These are phyloP conservation scores for Gonioctena quinquepunctata DNA, from an alignment of 1,140 invertebrate species.

Conservation along the genomic window DNA sequence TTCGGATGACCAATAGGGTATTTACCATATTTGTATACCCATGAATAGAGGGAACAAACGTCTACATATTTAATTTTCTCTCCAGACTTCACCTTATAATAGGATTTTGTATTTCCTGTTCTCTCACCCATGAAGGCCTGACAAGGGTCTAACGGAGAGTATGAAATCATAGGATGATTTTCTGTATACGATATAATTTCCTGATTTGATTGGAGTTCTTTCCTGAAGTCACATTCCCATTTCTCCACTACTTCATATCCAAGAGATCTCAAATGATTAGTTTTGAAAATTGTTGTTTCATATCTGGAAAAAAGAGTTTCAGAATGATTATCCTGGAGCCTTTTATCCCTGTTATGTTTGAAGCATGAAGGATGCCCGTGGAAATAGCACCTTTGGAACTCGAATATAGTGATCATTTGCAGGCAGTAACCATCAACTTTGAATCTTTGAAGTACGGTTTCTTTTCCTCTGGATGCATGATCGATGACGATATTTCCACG, in stretches of 20 bases:
- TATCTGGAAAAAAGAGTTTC: neutral
- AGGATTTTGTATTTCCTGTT: constrained; percentile 44
- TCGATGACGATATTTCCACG: constrained; percentile 8
- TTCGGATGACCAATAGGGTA: constrained; percentile 52
- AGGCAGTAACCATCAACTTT: constrained; percentile 13
- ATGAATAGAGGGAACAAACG: constrained; percentile 52
- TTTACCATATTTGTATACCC: constrained; percentile 41
- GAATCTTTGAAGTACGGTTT: constrained; percentile 2
- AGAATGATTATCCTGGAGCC: neutral
- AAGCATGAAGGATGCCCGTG: constrained; percentile 5
- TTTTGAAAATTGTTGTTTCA: neutral
- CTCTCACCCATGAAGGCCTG: constrained; percentile 44
- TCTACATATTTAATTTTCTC: constrained; percentile 54
- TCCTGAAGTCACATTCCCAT: neutral
- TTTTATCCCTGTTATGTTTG: neutral
- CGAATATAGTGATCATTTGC: constrained; percentile 16
- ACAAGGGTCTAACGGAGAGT: neutral
- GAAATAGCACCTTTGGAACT: constrained; percentile 25
- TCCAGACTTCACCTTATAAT: constrained; percentile 34
- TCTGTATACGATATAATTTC: neutral
- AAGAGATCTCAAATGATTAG: neutral
- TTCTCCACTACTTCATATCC: neutral
- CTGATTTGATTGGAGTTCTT: neutral
- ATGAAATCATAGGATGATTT: neutral
- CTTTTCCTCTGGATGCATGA: neutral